Conservation (phyloP, 2,113 vertebrate species). For the Chaenogobius annularis region DNA sequence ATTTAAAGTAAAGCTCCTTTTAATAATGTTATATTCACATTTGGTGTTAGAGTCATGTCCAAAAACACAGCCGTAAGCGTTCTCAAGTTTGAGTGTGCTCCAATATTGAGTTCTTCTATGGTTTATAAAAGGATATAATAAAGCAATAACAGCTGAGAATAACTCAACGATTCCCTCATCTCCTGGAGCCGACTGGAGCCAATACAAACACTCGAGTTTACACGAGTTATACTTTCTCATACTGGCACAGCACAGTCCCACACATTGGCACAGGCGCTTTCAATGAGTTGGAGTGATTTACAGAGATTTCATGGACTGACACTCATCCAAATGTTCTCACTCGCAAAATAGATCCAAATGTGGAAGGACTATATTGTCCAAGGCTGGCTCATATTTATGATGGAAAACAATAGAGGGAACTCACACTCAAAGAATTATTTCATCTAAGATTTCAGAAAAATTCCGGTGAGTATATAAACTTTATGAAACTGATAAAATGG, state of each 20-base stretch:
- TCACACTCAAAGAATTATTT: background rate
- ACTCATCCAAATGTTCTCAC: background rate
- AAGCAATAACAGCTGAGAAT: background rate
- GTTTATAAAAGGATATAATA: slow-evolving; percentile 7
- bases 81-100: slow-evolving; percentile 5
- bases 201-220: background rate
- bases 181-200: background rate
- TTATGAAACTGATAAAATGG: background rate
- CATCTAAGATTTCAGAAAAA: background rate
- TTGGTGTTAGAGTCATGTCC: background rate
- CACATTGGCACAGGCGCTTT: background rate
- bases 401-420: background rate
- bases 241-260: background rate
- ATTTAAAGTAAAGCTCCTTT: background rate
- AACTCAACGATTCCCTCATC: slow-evolving; percentile 7
- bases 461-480: background rate
- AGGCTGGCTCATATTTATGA: slow-evolving; percentile 7
- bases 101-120: background rate
- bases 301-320: background rate
- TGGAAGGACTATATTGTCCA: slow-evolving; percentile 9
- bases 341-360: slow-evolving; percentile 11
- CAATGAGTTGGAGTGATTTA: slow-evolving; percentile 1
- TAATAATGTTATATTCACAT: background rate
- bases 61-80: background rate
- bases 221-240: background rate